Conservation (phyloP, 1,140 invertebrate genomes). For the Drosophila melanica region DNA sequence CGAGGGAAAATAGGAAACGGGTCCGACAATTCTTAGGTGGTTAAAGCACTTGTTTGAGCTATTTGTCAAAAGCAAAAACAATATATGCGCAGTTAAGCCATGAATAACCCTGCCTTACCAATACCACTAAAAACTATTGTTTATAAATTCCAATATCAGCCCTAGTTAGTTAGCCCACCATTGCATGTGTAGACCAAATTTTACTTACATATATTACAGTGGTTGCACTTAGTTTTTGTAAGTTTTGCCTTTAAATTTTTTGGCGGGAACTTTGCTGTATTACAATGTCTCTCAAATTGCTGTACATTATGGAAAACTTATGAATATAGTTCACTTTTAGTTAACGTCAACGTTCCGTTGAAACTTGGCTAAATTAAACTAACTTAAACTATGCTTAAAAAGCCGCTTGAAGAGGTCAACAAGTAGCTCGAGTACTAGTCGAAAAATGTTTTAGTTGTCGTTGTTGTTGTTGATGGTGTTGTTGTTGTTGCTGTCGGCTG, state of each 20-base stretch:
- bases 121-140: too few species aligned
- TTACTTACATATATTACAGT: conserved; percentile 16
- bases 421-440: conserved; percentile 46
- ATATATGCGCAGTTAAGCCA: too few species aligned
- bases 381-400: conserved; percentile 50
- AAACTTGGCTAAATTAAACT: conserved; percentile 46
- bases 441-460: conserved; percentile 25
- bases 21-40: too few species aligned
- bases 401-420: conserved; percentile 35
- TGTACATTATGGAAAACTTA: conserved; percentile 10
- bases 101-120: too few species aligned
- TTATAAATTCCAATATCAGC: background rate
- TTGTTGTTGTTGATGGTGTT: conserved; percentile 18
- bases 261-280: conserved; percentile 40
- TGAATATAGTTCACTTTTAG: conserved; percentile 14
- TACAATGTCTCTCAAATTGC: conserved; percentile 9
- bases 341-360: conserved; percentile 12
- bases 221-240: conserved; percentile 5
- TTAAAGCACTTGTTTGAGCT: too few species aligned
- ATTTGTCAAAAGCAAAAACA: too few species aligned
- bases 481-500: conserved; percentile 20
- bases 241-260: conserved; percentile 19
- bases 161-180: conserved; percentile 16
- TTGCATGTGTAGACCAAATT: conserved; percentile 46
- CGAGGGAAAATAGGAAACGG: background rate